Evolutionary conservation across 2,888 invertebrate genomes (phyloP).

Genomic region (Epinotia brunnichana): DNA sequence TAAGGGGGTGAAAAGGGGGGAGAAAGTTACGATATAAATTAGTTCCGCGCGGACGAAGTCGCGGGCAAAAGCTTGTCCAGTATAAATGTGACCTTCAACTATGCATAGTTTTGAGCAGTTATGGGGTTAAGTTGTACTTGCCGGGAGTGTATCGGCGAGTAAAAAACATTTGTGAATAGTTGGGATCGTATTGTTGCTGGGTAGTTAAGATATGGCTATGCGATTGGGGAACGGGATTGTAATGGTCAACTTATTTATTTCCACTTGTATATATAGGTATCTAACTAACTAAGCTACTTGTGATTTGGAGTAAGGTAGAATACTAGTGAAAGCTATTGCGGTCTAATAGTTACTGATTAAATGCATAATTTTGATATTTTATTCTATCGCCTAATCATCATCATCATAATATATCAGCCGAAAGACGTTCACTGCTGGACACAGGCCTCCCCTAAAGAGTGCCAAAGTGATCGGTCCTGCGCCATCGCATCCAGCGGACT

Average conservation of each 20-base stretch:
- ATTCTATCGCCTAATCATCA: no score
- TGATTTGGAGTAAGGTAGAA: neutral
- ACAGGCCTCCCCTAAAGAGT: no score
- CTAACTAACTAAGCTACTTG: neutral
- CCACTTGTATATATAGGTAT: neutral
- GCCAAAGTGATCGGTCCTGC: no score
- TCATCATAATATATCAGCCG: no score
- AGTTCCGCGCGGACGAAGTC: no score
- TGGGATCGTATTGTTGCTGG: neutral
- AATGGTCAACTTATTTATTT: constrained; percentile 22
- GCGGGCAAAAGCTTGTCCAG: no score
- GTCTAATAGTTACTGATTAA: neutral
- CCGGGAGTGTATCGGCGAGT: neutral
- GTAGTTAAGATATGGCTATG: constrained; percentile 25
- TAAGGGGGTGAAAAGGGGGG: no score
- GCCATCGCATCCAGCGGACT: no score
- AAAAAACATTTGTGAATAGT: neutral
- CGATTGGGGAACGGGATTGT: constrained; percentile 4
- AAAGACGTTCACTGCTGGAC: no score
- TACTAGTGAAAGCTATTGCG: neutral
- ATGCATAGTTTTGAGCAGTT: neutral
- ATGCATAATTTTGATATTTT: no score
- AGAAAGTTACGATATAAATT: no score
- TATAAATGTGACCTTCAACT: neutral
- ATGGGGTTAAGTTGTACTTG: neutral